Evolutionary conservation across 1,140 invertebrate genomes (phyloP), one percentile per base, ranked within the genome.

Genomic region (Drosophila malerkotliana): DNA sequence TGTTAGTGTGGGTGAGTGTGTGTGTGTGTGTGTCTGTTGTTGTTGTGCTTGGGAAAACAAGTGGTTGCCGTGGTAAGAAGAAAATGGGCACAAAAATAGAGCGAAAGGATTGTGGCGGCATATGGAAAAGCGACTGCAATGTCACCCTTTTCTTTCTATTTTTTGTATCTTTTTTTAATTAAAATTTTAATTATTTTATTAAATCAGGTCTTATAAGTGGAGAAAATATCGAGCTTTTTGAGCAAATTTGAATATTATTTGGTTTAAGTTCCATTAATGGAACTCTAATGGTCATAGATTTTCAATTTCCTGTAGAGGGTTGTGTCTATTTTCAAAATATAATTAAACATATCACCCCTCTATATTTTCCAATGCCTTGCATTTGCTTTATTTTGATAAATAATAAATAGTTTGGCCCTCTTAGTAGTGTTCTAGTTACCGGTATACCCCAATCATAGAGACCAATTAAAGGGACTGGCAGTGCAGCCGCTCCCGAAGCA

Each of bases 31-130:
- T 64, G 58, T 55, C 21, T 54, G 67, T 73, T 83, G 83, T 89
- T 91, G 90, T 91, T 91, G 72, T 90, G 90, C 82, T 87, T 80
- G 63, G 76, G 74, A 91, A 91, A 91, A 91, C 90, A 91, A 91
- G 90, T 91, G 90, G 90, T 91, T 91, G 89, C 90, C 90, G 84
- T 91, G 90, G 89, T 79, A 85, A 88, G 76, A 72, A 76, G 64
- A 67, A 76, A 47, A 71, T 56, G 72, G 72, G 62, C 45, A 64
- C 44, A 67, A 51, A 78, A 79, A 59, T 83, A 58, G 73, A 71
- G 79, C 47, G 57, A 73, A 74, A 64, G 72, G 53, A 74, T 75
- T 74, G 58, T 30, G 30, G 18, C 21, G 30, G 9, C 10, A 34
- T 26, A 15, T 44, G 14, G 54, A 41, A 75, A 26, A 34, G 55